phyloP scores from a whole-genome alignment of 2,888 invertebrate genomes.

The Frankliniella intonsa region DNA sequence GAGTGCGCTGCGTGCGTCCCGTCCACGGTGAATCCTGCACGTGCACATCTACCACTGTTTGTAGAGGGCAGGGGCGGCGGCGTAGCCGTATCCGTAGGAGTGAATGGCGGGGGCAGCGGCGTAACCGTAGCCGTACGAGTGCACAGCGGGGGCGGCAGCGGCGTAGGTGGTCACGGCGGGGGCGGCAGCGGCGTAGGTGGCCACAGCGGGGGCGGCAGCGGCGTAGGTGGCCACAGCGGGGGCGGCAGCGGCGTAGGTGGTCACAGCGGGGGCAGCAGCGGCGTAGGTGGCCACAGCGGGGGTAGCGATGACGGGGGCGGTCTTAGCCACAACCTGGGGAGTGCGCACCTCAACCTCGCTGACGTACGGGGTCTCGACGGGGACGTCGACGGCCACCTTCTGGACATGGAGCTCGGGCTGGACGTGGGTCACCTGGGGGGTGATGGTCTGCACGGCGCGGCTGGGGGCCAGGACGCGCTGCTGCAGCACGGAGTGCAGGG shows the following conservation, averaged over 20 bases:
- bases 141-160: neutral
- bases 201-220: neutral
- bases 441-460: slow-evolving; percentile 43
- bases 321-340: slow-evolving; percentile 37
- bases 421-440: slow-evolving; percentile 44
- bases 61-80: neutral
- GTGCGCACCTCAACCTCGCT: slow-evolving; percentile 41
- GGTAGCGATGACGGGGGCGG: slow-evolving; percentile 36
- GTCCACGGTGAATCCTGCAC: neutral
- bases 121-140: neutral
- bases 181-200: slow-evolving; percentile 17
- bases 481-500: slow-evolving; percentile 40
- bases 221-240: slow-evolving; percentile 10
- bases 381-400: slow-evolving; percentile 41
- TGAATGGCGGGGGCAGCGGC: neutral
- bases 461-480: slow-evolving; percentile 43
- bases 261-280: neutral
- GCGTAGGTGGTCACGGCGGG: neutral
- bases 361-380: slow-evolving; percentile 40
- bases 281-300: slow-evolving; percentile 7
- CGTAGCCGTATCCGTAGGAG: neutral
- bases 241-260: neutral
- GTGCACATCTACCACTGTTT: neutral
- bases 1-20: neutral
- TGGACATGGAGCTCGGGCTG: slow-evolving; percentile 43